Percentiles rank a stretch among this genome's conserved stretches.
phyloP scores from a whole-genome alignment of 2,888 invertebrate genomes.

The Idaea biselata region DNA sequence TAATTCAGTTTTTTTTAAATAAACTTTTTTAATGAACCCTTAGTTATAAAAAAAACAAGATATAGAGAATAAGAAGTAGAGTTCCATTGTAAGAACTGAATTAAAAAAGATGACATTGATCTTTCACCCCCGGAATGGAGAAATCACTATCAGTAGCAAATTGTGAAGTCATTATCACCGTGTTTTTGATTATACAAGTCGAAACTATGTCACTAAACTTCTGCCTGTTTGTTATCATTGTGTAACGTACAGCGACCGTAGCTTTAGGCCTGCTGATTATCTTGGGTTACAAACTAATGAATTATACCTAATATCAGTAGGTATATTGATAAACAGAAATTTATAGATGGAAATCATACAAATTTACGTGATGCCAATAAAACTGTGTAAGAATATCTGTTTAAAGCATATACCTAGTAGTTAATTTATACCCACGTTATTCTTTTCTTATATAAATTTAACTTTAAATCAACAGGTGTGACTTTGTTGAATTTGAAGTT shows the following conservation, averaged over 20 bases:
- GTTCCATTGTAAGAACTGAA: not conserved
- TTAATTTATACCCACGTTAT: no score
- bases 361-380: not conserved
- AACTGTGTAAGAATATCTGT: not conserved
- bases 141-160: not conserved
- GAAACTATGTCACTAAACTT: not conserved
- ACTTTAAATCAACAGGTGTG: no score
- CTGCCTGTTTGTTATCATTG: not conserved
- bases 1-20: no score
- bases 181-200: not conserved
- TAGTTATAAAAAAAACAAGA: no score
- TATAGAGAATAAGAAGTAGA: not conserved
- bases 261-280: not conserved
- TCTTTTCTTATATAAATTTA: no score
- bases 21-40: no score
- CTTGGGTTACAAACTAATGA: not conserved
- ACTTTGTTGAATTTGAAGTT: no score
- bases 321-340: not conserved
- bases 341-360: not conserved
- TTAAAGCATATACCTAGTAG: no score
- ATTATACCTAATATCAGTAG: not conserved
- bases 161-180: not conserved
- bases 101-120: not conserved
- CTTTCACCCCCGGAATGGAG: not conserved
- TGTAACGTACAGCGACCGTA: not conserved